These are phyloP conservation scores for Steromphala cineraria DNA, from an alignment of 2,888 invertebrate species.

Conservation along the genomic window DNA sequence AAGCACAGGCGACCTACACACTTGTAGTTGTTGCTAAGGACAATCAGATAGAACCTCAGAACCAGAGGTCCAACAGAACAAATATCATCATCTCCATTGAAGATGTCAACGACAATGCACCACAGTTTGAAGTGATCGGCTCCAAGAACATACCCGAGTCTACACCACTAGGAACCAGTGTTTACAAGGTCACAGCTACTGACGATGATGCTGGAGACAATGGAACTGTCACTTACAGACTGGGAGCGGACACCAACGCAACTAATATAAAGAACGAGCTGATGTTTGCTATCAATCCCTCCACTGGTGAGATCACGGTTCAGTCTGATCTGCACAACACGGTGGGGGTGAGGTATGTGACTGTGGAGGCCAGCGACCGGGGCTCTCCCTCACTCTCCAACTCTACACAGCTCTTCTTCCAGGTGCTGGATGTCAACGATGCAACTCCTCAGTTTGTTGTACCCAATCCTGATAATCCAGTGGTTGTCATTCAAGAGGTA, in stretches of 20 bases:
- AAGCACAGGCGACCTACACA: constrained; percentile 82
- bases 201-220: constrained; percentile 61
- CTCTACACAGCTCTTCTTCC: constrained; percentile 77
- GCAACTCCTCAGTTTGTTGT: constrained; percentile 81
- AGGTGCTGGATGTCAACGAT: constrained; percentile 93
- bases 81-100: constrained; percentile 81
- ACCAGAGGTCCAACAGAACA: constrained; percentile 74
- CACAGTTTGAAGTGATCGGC: constrained; percentile 80
- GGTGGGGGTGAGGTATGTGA: constrained; percentile 48
- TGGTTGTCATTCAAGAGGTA: constrained; percentile 38
- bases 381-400: constrained; percentile 42
- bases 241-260: constrained; percentile 49
- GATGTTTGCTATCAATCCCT: constrained; percentile 92
- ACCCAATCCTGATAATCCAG: constrained; percentile 35
- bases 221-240: constrained; percentile 50
- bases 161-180: constrained; percentile 38
- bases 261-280: constrained; percentile 81
- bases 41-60: constrained; percentile 78
- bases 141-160: constrained; percentile 53
- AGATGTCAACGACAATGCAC: constrained; percentile 94
- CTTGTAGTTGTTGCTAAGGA: constrained; percentile 86
- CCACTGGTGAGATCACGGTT: constrained; percentile 87
- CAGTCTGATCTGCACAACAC: constrained; percentile 88
- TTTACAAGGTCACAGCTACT: constrained; percentile 54
- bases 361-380: constrained; percentile 54